Evolutionary conservation across 2,113 vertebrate genomes (phyloP), one percentile per base, ranked within the genome.

Genomic region (Rhodinocichla rosea): DNA sequence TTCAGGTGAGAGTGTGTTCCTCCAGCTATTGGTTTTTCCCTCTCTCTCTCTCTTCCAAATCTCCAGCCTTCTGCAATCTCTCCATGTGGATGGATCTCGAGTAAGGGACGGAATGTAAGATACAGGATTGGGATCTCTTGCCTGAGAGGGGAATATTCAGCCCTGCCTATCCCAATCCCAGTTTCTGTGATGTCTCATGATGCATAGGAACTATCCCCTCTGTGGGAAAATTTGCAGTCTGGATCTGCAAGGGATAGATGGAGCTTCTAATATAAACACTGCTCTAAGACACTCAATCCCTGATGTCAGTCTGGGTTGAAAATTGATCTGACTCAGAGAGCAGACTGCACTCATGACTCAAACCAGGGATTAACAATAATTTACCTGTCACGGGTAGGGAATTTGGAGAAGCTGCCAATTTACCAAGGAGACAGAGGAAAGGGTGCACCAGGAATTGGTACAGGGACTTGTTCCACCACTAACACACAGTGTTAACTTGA

Each of bases 161-260:
- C 14, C 13, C 33, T 84, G 15, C 16, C 50, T 20, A 35, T 14
- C 16, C 16, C 47, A 64, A 22, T 19, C 11, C 16, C 44, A 76
- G 16, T 1, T 79, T 57, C 44, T 80, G 15, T 37, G 37, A 50
- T 42, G 26, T 7, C 53, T 68, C 35, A 42, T 13, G 32, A 42
- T 3, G 1, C 21, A 35, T 0, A 64, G 22, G 12, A n/a, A 60
- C 27, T 27, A 23, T 14, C 14, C 6, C 4, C 14, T 56, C 2
- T 8, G 19, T 2, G 3, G 49, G 39, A 52, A 93, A 78, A 69
- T 56, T 2, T 7, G 14, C 55, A 52, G 26, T 56, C n/a, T 81
- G 55, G 44, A 81, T 77, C 23, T 52, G 33, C 5, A 6, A 22
- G 33, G 68, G 44, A 33, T 14, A 18, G 44, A 33, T 12, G 15